phyloP scores from a whole-genome alignment of 2,797 vertebrate genomes.

The Lemur catta region DNA sequence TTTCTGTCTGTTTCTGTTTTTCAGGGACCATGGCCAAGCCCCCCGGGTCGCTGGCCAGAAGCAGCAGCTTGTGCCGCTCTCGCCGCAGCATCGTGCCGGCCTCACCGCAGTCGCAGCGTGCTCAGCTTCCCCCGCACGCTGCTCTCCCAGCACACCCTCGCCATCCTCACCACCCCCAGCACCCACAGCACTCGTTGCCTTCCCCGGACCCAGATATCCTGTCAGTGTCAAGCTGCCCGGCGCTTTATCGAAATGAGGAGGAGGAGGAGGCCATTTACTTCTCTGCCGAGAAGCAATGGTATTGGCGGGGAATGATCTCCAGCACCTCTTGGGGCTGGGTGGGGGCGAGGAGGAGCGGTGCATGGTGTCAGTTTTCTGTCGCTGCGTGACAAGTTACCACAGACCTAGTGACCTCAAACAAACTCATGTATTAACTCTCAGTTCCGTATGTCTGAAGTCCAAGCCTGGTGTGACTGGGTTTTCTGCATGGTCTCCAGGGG shows the following conservation, averaged over 20 bases:
- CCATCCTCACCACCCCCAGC: slow-evolving; percentile 90
- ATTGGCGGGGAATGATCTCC: slow-evolving; percentile 66
- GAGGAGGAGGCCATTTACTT: slow-evolving; percentile 96
- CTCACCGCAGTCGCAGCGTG: slow-evolving; percentile 86
- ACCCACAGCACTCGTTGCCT: slow-evolving; percentile 85
- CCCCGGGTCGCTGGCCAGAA: slow-evolving; percentile 87
- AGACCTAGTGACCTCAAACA: background rate
- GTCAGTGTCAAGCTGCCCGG: slow-evolving; percentile 93
- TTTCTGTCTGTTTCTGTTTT: slow-evolving; percentile 35
- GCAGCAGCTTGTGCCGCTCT: slow-evolving; percentile 95
- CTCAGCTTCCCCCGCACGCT: slow-evolving; percentile 75
- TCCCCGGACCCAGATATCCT: slow-evolving; percentile 97
- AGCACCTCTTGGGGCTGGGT: background rate
- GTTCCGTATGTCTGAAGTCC: background rate
- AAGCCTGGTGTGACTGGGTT: background rate
- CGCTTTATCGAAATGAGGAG: slow-evolving; percentile 92
- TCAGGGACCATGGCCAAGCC: slow-evolving; percentile 91
- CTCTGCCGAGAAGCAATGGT: slow-evolving; percentile 95
- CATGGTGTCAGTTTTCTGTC: fast-evolving
- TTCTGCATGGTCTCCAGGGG: background rate
- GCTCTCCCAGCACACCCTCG: slow-evolving; percentile 79
- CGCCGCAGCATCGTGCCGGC: slow-evolving; percentile 92
- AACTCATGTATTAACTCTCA: background rate
- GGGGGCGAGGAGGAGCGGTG: background rate
- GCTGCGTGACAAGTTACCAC: background rate